Conservation (phyloP, 2,888 invertebrate genomes). For the Tholera decimalis region DNA sequence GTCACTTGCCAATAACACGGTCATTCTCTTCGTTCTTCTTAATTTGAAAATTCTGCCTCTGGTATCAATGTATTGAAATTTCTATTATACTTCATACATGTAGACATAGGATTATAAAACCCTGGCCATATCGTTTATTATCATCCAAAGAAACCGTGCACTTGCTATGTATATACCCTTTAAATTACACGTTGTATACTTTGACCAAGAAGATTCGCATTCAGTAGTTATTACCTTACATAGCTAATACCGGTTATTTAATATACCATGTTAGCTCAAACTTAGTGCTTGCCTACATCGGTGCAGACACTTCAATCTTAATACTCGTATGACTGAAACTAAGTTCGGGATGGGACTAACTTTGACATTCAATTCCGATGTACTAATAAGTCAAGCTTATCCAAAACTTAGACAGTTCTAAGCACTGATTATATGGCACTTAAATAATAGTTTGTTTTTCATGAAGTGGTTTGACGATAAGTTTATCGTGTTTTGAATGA, state of each 20-base stretch:
- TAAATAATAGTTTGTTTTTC: neutral
- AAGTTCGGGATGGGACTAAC: slow-evolving; percentile 26
- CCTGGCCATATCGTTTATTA: no score
- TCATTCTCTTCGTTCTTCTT: no score
- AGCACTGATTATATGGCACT: neutral
- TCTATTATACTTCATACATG: no score
- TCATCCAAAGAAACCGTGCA: no score
- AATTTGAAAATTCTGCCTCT: no score
- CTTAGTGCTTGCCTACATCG: neutral
- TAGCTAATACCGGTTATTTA: slow-evolving; percentile 14
- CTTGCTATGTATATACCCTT: no score
- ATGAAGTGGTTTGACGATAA: neutral
- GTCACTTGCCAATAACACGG: no score
- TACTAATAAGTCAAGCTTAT: slow-evolving; percentile 16
- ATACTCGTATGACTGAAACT: slow-evolving; percentile 14
- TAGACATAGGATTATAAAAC: no score
- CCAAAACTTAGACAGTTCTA: neutral
- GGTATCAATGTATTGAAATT: no score
- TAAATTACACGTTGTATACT: neutral
- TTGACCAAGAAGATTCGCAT: neutral
- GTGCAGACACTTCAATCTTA: slow-evolving; percentile 6
- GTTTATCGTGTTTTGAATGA: neutral
- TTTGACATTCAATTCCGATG: slow-evolving; percentile 27
- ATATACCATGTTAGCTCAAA: slow-evolving; percentile 8
- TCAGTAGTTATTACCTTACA: slow-evolving; percentile 9